A percentile compares a stretch with the other conserved stretches of the same genome.
These are phyloP conservation scores for Netelia virgata DNA, from an alignment of 2,888 invertebrate species.

Conservation along the genomic window DNA sequence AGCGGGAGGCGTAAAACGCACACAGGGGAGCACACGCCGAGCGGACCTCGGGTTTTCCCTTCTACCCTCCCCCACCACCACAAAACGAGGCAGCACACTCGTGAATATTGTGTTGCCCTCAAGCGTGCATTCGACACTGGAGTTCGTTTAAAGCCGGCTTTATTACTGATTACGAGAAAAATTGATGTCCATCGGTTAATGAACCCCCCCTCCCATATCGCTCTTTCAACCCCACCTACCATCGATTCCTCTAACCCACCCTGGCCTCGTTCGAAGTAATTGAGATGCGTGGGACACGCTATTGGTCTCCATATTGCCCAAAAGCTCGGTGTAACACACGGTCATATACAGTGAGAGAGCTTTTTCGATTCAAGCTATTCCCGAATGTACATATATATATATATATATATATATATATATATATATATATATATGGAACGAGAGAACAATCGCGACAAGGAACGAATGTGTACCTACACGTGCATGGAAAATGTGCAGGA, in stretches of 20 bases:
- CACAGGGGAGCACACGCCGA: constrained; percentile 27
- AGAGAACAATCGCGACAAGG: constrained; percentile 34
- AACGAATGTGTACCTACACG: constrained; percentile 1
- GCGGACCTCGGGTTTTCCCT: constrained; percentile 57
- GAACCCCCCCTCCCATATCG: constrained; percentile 70
- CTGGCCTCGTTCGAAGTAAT: constrained; percentile 50
- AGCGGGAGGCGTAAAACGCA: constrained; percentile 24
- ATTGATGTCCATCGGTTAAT: constrained; percentile 80
- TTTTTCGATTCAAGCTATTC: constrained; percentile 63
- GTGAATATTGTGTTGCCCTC: constrained; percentile 26
- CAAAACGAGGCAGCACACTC: constrained; percentile 25
- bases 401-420: neutral
- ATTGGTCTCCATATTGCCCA: constrained; percentile 63
- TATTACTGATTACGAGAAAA: constrained; percentile 83
- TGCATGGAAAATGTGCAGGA: constrained; percentile 13
- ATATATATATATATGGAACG: neutral
- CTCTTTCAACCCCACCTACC: constrained; percentile 7
- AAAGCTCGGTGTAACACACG: constrained; percentile 45
- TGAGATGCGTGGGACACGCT: constrained; percentile 64
- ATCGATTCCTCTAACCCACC: constrained; percentile 4
- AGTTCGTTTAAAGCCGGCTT: constrained; percentile 80
- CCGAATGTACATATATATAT: constrained; percentile 31
- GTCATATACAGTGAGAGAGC: constrained; percentile 33
- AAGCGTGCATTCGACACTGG: constrained; percentile 71
- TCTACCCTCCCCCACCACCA: constrained; percentile 5